A percentile compares a stretch with the other conserved stretches of the same genome.
Conservation (phyloP, 2,113 vertebrate species). For the Motacilla alba region DNA sequence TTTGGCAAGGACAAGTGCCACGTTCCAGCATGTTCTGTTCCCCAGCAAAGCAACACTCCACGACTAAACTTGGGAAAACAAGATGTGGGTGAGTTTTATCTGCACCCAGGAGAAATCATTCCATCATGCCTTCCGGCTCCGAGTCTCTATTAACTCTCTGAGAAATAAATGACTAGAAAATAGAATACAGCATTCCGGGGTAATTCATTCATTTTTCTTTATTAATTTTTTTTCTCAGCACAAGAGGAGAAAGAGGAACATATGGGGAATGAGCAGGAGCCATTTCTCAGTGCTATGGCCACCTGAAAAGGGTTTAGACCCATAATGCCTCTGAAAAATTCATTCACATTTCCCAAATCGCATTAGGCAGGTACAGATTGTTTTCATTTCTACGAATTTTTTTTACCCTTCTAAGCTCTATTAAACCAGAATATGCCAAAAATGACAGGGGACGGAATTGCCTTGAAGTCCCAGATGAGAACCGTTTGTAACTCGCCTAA, state of each 20-base stretch:
- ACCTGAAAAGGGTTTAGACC: neutral
- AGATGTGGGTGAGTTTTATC: neutral
- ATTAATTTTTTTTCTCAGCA: neutral
- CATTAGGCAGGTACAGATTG: neutral
- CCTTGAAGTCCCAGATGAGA: neutral
- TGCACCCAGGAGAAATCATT: neutral
- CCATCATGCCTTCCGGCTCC: neutral
- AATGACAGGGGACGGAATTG: neutral
- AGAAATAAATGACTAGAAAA: neutral
- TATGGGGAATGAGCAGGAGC: neutral
- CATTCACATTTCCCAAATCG: neutral
- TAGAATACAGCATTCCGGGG: neutral
- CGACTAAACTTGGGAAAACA: neutral
- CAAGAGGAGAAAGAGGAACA: neutral
- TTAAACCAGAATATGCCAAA: neutral
- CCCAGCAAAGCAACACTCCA: neutral
- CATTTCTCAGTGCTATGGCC: neutral
- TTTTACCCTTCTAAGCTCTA: neutral
- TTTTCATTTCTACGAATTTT: neutral
- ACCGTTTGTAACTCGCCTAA: neutral
- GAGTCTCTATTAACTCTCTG: neutral
- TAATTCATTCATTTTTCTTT: slow-evolving; percentile 4
- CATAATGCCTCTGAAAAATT: neutral
- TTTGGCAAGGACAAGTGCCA: rapidly evolving
- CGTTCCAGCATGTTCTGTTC: neutral